Evolutionary conservation across 2,797 vertebrate species (phyloP), one percentile per base, ranked within the genome.

Genomic region (Periparus ater): DNA sequence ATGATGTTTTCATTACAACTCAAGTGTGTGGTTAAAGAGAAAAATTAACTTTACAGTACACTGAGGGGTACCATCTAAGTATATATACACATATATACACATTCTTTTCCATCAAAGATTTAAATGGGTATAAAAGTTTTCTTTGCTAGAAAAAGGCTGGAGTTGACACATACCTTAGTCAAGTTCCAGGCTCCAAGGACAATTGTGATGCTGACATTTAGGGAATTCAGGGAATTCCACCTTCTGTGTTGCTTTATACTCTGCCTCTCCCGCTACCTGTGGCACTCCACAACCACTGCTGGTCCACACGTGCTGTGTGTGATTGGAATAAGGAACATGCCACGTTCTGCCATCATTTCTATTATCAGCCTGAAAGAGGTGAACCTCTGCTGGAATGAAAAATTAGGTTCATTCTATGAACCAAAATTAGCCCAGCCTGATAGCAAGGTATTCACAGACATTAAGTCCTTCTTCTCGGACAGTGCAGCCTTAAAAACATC

Each of bases 1-100:
- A 6, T 29, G 13, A 2, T 23, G 57, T 26, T 88, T 85, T 77
- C 32, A 42, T n/a, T 67, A 51, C 18, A 51, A 70, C 77, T 38
- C 16, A 60, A 85, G 5, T 17, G 17, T 9, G 19, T 40, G 16
- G 18, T 34, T 74, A 42, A 74, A 85, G 14, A 73, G 42, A 57
- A 89, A 61, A 79, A 68, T 13, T 11, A 80, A 67, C 15, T 72
- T 68, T 32, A 32, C 15, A 75, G n/a, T 27, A 63, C 4, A 62
- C 4, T 57, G 7, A 55, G 30, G n/a, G 7, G 11, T 34, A 67
- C 6, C 2, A 10, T 34, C 63, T 34, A 55, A 44, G 42, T 20
- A 68, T 18, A 42, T 38, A 3, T 25, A 1, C 36, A 0, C 4
- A 40, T 5, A 30, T 1, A 16, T 3, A 38, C 2, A 30, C 7